Evolutionary conservation across 2,888 invertebrate species (phyloP).

Genomic region (Byasa hedistus): DNA sequence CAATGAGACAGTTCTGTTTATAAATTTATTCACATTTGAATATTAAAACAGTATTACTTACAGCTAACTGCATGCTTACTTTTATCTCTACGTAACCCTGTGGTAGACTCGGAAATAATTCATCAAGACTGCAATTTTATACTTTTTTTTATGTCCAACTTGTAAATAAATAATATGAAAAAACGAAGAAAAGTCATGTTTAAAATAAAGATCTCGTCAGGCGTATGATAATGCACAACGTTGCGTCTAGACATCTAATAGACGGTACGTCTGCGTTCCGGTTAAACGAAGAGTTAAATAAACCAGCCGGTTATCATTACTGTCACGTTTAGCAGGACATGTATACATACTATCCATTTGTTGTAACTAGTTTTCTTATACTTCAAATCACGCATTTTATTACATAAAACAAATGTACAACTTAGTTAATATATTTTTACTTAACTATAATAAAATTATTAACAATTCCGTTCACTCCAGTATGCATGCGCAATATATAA

Average conservation of each 20-base stretch:
- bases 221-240: neutral
- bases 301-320: constrained; percentile 10
- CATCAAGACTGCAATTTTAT: too few species aligned
- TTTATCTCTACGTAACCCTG: too few species aligned
- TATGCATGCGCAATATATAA: too few species aligned
- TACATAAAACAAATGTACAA: neutral
- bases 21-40: too few species aligned
- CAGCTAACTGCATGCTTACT: too few species aligned
- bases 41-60: too few species aligned
- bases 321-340: constrained; percentile 2
- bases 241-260: constrained; percentile 19
- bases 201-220: neutral
- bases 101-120: too few species aligned
- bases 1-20: too few species aligned
- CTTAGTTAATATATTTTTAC: too few species aligned
- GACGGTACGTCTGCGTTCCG: constrained; percentile 9
- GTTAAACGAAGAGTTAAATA: constrained; percentile 9
- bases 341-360: neutral
- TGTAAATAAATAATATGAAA: neutral
- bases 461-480: too few species aligned
- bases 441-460: too few species aligned
- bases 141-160: too few species aligned
- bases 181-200: neutral
- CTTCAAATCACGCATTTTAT: neutral
- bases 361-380: neutral